Evolutionary conservation across 2,888 invertebrate species (phyloP).

Genomic region (Aricia artaxerxes): DNA sequence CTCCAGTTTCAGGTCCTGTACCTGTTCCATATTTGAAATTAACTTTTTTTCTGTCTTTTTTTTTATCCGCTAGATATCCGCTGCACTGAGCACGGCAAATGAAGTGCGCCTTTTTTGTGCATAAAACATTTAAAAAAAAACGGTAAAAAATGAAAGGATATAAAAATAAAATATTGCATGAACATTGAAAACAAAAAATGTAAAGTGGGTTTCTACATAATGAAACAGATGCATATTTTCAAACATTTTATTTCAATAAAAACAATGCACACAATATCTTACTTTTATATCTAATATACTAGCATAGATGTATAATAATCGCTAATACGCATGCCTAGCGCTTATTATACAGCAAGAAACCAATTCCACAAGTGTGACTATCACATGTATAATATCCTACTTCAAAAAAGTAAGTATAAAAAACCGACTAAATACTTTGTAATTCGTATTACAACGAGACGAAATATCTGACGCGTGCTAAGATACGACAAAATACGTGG

Average conservation of each 20-base stretch:
- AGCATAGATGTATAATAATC: not conserved
- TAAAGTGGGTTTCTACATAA: constrained; percentile 35
- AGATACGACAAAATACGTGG: constrained; percentile 5
- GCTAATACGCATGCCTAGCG: not conserved
- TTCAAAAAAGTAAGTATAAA: not conserved
- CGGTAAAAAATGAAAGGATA: constrained; percentile 5
- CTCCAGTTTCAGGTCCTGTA: constrained; percentile 39
- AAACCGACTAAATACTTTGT: not conserved
- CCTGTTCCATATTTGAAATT: constrained; percentile 35
- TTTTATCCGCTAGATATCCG: not conserved
- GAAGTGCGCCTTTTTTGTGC: not conserved
- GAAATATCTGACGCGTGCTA: constrained; percentile 16
- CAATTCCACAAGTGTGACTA: constrained; percentile 27
- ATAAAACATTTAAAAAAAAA: constrained; percentile 11
- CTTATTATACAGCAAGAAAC: constrained; percentile 32
- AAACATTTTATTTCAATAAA: constrained; percentile 69
- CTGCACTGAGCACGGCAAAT: not conserved
- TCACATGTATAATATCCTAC: constrained; percentile 24
- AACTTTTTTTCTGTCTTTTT: too few species aligned
- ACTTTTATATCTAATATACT: constrained; percentile 43
- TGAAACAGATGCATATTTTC: constrained; percentile 42
- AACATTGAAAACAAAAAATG: constrained; percentile 42
- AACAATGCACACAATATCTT: constrained; percentile 50
- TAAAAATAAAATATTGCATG: constrained; percentile 30
- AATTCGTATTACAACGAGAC: constrained; percentile 9